phyloP scores from a whole-genome alignment of 2,888 invertebrate genomes.

The Nomada fucata region DNA sequence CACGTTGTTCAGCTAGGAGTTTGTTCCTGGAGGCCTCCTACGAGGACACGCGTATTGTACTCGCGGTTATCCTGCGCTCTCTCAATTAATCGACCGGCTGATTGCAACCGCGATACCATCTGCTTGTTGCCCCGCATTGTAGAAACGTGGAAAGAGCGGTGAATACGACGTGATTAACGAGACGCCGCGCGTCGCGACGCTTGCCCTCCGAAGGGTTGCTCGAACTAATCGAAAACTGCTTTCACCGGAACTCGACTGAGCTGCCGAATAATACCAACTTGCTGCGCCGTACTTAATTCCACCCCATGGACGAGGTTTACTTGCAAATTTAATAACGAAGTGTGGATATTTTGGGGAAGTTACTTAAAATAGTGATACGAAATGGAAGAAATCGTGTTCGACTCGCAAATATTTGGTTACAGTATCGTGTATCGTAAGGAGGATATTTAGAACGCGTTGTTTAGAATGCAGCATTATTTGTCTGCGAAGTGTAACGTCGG shows the following conservation, averaged over 20 bases:
- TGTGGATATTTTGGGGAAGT: background rate
- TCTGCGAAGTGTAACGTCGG: too few species aligned
- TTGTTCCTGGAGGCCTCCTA: conserved; percentile 44
- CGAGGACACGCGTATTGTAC: conserved; percentile 56
- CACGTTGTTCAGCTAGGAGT: conserved; percentile 26
- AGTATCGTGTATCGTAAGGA: too few species aligned
- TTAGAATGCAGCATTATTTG: too few species aligned
- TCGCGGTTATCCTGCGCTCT: conserved; percentile 64
- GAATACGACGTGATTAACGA: conserved; percentile 62
- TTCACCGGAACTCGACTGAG: background rate
- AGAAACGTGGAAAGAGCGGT: conserved; percentile 51
- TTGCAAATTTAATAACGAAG: background rate
- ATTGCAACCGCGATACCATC: conserved; percentile 70
- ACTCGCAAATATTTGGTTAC: too few species aligned
- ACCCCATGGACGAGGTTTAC: background rate
- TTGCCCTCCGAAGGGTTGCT: conserved; percentile 36
- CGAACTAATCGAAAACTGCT: conserved; percentile 40
- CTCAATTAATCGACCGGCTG: conserved; percentile 72
- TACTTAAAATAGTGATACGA: too few species aligned
- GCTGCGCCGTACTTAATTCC: conserved; percentile 22
- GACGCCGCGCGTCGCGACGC: conserved; percentile 55
- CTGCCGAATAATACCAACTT: conserved; percentile 34
- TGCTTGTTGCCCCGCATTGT: conserved; percentile 50
- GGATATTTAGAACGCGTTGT: too few species aligned
- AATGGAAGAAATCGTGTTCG: too few species aligned